Base-by-base conservation (phyloP, 2,888 invertebrate genomes). In the Cartodere bifasciata region DNA sequence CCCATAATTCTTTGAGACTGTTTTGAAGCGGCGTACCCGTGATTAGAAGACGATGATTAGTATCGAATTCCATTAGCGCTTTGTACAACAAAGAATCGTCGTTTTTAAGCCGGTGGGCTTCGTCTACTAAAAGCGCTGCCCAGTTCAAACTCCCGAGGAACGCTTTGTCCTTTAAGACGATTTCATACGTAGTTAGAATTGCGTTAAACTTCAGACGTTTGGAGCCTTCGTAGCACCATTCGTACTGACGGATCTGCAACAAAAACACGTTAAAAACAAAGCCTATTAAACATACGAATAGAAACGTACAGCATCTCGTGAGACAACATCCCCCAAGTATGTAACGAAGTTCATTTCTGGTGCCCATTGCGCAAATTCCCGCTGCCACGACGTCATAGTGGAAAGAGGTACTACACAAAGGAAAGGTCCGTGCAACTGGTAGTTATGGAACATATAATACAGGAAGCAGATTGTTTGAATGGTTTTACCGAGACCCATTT, bases 311-410 rank as follows among this genome's bases (percentile, higher is more conserved):
- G 85, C 80, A 62, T 92, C 86, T 49, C 97, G 73, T 33, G 94
- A 94, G 45, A 70, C 74, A 4, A 92, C 81, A 62, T 98, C 97
- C 11, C 98, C 98, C 46, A 98, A 71, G 58, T 98, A 98, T 10
- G 90, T 87, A 23, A 99, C 90, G 36, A 95, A 82, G 65, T 98
- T 98, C 62, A 98, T 72, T 50, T 92, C 87, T 2, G 97, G 95
- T 12, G 88, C 92, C 98, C 98, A 98, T 42, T 84, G 79, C 26
- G 72, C 67, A 60, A 97, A 95, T 62, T 99, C 98, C 52, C 88
- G 73, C 61, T 97, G 95, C 98, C 98, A 98, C n/a, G 95, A 91
- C 26, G 92, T 90, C 83, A 98, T 90, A 17, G 98, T 98, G 36
- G 95, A 95, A 29, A 98, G 64, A 5, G 98, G 98, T 22, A 98